Percentiles rank a stretch among this genome's conserved stretches.
Conservation (phyloP, 2,888 invertebrate genomes). For the Sussaba pulchella region DNA sequence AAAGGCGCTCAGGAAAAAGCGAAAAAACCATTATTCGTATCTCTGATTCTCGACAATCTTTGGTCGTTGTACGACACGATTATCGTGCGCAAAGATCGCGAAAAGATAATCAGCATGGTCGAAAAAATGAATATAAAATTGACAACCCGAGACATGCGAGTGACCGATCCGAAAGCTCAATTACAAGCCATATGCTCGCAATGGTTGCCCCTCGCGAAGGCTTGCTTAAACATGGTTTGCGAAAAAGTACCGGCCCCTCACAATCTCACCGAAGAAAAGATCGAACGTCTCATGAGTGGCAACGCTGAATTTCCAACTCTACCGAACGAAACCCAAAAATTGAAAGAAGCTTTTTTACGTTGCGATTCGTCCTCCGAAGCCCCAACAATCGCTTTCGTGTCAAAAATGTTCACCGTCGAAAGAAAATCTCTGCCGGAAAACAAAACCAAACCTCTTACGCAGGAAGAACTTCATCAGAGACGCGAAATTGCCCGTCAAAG, state of each 20-base stretch:
- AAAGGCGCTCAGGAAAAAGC: slow-evolving; percentile 96
- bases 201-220: slow-evolving; percentile 95
- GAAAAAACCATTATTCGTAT: slow-evolving; percentile 96
- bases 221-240: slow-evolving; percentile 93
- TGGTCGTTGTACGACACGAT: slow-evolving; percentile 96
- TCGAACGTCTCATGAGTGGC: slow-evolving; percentile 92
- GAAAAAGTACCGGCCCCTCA: slow-evolving; percentile 93
- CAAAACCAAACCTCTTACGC: slow-evolving; percentile 90
- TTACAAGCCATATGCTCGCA: slow-evolving; percentile 93
- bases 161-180: slow-evolving; percentile 91
- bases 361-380: slow-evolving; percentile 88
- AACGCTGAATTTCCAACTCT: slow-evolving; percentile 89
- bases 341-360: slow-evolving; percentile 89
- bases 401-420: slow-evolving; percentile 96
- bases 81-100: slow-evolving; percentile 90
- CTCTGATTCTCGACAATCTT: slow-evolving; percentile 95
- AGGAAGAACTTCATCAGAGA: slow-evolving; percentile 89
- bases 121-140: slow-evolving; percentile 92
- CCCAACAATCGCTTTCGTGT: slow-evolving; percentile 90
- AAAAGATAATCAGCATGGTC: slow-evolving; percentile 89
- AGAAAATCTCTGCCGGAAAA: slow-evolving; percentile 91
- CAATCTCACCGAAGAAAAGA: slow-evolving; percentile 90
- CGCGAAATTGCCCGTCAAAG: slow-evolving; percentile 89
- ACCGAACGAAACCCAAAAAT: slow-evolving; percentile 88
- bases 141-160: slow-evolving; percentile 90